A percentile compares a stretch with the other conserved stretches of the same genome.
phyloP scores from a whole-genome alignment of 1,140 invertebrate species.

The Camponotus vicinus region DNA sequence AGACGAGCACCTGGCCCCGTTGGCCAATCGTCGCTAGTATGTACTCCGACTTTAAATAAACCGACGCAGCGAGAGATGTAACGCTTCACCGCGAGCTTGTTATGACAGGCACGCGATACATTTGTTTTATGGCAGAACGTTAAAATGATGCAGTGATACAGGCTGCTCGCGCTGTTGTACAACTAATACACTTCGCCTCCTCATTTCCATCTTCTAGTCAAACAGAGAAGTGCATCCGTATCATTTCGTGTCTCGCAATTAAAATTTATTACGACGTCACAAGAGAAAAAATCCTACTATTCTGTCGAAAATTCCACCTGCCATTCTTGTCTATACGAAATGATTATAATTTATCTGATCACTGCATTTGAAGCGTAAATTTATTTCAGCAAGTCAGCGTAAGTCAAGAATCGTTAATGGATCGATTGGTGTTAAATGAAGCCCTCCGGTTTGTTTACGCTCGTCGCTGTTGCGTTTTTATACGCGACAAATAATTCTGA shows the following conservation, averaged over 20 bases:
- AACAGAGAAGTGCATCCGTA: background rate
- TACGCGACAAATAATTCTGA: background rate
- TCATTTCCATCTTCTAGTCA: background rate
- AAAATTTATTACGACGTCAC: no score
- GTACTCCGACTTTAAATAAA: constrained; percentile 56
- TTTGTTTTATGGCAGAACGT: constrained; percentile 44
- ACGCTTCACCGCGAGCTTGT: constrained; percentile 35
- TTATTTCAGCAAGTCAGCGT: no score
- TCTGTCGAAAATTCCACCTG: background rate
- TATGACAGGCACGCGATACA: constrained; percentile 55
- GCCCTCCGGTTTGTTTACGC: background rate
- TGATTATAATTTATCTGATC: background rate
- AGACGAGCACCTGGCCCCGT: constrained; percentile 32
- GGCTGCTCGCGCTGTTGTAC: constrained; percentile 12
- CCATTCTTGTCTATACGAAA: background rate
- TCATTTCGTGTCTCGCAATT: no score
- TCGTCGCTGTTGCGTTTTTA: background rate
- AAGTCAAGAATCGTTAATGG: background rate
- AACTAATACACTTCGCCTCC: background rate
- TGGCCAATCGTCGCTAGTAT: constrained; percentile 44
- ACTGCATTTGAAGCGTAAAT: background rate
- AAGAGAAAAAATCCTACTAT: no score
- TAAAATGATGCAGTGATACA: constrained; percentile 28
- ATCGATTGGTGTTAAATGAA: background rate
- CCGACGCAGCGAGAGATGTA: constrained; percentile 46